Base-by-base conservation (phyloP, 2,888 invertebrate genomes). In the Caenorhabditis sinica region DNA sequence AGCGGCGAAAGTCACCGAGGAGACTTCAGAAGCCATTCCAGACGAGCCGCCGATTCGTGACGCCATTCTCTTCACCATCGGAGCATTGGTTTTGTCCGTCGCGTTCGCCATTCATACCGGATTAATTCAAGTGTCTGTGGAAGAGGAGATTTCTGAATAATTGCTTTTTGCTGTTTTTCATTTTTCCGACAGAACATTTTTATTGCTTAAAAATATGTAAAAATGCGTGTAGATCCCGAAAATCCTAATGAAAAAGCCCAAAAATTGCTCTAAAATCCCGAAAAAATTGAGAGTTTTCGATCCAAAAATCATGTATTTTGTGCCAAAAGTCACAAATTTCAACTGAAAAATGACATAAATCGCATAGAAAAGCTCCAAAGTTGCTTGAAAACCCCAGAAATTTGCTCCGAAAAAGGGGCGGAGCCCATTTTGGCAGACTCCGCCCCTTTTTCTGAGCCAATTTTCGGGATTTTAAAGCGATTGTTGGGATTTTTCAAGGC, bases 71-170 rank as follows among this genome's bases (percentile, higher is more conserved):
- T 91, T 90, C 85, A 90, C 87, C 1, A 71, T 91, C 20, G 91
- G 89, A 1, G 91, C 92, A 11, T 58, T 90, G 17, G 88, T 90
- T 9, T 83, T 92, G 8, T 90, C 90, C 0, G 33, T 92, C 2
- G 73, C 92, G 9, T 92, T 93, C 82, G 92, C 92, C 15, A 74
- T 92, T 40, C 93, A 92, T 60, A 87, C 90, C 0, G 92, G 92
- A 60, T 86, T 92, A 23, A 88, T 92, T 71, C 86, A 90, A 77
- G 86, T 89, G 51, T 43, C 49, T 20, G 65, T 69, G 15, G 85
- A 85, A 9, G 82, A 81, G 60, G 81, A 80, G 23, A 75, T 80
- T n/a, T 49, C 68, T 5, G 75, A 84, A 56, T 75, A 45, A 84
- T 45, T 25, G 0, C 15, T 28, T 25, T 45, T 30, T 65, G 28